A percentile compares a stretch with the other conserved stretches of the same genome.
Evolutionary conservation across 2,797 vertebrate genomes (phyloP).

Genomic region (Xiphophorus birchmanni): DNA sequence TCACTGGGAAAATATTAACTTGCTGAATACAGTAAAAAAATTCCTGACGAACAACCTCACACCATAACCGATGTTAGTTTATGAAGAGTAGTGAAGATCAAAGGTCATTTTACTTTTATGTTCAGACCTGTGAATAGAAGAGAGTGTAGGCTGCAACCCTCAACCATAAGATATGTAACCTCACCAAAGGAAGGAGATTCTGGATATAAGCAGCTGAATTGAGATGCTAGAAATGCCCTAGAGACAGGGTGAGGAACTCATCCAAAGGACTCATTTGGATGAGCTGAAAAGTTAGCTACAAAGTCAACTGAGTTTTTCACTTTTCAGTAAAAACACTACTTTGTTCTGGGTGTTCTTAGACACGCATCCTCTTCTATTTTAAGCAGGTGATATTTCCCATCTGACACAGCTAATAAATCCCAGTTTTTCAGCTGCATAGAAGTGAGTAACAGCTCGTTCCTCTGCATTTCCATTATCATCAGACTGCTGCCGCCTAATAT

Average conservation of each 20-base stretch:
- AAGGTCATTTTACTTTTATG: neutral
- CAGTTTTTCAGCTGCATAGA: conserved; percentile 10
- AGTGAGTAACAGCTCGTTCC: conserved; percentile 22
- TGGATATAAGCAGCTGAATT: neutral
- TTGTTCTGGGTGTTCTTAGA: neutral
- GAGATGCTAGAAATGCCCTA: neutral
- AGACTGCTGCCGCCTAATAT: conserved; percentile 26
- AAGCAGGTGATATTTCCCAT: neutral
- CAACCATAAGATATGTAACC: neutral
- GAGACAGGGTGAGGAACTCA: neutral
- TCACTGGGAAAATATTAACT: neutral
- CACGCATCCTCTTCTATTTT: neutral
- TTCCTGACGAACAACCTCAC: neutral
- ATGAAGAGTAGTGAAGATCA: neutral
- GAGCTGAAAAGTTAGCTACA: neutral
- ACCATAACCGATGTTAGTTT: neutral
- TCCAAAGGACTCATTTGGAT: neutral
- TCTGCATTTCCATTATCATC: conserved; percentile 21
- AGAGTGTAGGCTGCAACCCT: neutral
- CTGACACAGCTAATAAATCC: conserved; percentile 11
- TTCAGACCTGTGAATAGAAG: neutral
- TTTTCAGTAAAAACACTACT: neutral
- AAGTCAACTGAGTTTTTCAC: neutral
- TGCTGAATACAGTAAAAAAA: neutral
- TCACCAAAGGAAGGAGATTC: neutral